Percentiles rank a stretch among this genome's conserved stretches.
Conservation (phyloP, 2,797 vertebrate species). For the Gila robusta region DNA sequence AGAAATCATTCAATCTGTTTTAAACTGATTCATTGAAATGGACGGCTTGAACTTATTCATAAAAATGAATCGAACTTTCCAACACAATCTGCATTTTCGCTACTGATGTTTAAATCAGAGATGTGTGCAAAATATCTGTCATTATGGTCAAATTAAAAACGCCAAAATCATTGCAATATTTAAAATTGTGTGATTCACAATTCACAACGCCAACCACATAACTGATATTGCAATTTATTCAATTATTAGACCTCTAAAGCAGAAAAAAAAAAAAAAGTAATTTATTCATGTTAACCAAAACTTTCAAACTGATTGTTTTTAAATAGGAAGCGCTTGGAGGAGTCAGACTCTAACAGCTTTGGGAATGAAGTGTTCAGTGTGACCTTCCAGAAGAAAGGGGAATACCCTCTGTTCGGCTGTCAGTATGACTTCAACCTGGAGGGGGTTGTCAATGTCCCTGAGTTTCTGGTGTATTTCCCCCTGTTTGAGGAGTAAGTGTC, state of each 20-base stretch:
- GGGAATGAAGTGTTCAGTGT: constrained; percentile 93
- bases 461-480: constrained; percentile 98
- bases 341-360: constrained; percentile 87
- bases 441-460: constrained; percentile 93
- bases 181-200: neutral
- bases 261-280: neutral
- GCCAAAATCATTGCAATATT: neutral
- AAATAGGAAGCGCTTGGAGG: constrained; percentile 76
- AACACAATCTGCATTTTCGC: neutral
- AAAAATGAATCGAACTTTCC: neutral
- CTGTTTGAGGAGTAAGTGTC: constrained; percentile 90
- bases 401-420: constrained; percentile 92
- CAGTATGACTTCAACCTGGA: constrained; percentile 96
- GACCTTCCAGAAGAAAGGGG: constrained; percentile 89
- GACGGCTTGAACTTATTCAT: neutral
- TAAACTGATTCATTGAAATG: neutral
- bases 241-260: neutral
- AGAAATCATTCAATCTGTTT: neutral
- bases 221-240: neutral
- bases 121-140: neutral
- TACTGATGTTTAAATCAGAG: neutral
- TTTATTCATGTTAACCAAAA: neutral
- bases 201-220: neutral
- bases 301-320: neutral
- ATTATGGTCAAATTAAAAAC: neutral